Conservation (phyloP, 1,140 invertebrate species). For the Anoplolepis gracilipes region DNA sequence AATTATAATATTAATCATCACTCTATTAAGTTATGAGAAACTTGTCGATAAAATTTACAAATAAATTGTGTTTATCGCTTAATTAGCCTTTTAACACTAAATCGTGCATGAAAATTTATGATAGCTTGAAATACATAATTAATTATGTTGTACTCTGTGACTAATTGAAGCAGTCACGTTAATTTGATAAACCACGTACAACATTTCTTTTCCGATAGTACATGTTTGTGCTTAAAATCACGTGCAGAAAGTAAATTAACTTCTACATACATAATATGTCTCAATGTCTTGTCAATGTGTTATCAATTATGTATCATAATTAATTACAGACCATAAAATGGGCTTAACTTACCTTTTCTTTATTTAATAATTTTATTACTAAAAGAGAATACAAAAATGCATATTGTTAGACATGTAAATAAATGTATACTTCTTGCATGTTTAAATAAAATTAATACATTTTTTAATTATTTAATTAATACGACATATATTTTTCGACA, state of each 20-base stretch:
- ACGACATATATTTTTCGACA: background rate
- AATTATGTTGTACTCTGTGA: background rate
- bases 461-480: background rate
- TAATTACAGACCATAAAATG: background rate
- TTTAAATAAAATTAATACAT: background rate
- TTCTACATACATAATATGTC: background rate
- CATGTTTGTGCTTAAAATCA: background rate
- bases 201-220: background rate
- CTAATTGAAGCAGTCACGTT: background rate
- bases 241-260: background rate
- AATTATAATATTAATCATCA: background rate
- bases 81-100: background rate
- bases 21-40: conserved; percentile 8
- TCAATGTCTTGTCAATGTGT: too few species aligned
- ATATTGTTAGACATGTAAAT: background rate
- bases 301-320: background rate
- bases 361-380: background rate
- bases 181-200: conserved; percentile 24
- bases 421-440: background rate
- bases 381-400: background rate
- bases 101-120: background rate
- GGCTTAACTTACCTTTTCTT: background rate
- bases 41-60: background rate
- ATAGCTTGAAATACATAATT: background rate
- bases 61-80: background rate